Base-by-base conservation (phyloP, 2,797 vertebrate species). In the Sphenodon punctatus region DNA sequence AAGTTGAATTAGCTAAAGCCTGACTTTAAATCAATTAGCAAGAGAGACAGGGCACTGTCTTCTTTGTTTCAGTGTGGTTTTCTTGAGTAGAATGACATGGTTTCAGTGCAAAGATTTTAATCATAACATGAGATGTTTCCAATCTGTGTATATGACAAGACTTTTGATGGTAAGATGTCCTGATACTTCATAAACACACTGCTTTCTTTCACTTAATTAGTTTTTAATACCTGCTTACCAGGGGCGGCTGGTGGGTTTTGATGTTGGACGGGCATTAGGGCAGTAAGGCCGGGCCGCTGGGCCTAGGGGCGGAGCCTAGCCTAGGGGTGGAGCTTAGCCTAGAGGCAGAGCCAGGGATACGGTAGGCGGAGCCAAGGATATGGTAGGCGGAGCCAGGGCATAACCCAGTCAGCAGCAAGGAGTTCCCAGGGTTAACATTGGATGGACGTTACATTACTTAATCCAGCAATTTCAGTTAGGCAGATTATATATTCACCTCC, bases 1-100 rank as follows among this genome's bases (percentile, higher is more conserved):
- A n/a, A n/a, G n/a, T n/a, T n/a, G n/a, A n/a, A n/a, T n/a, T 85
- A 76, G 46, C 7, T 63, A 27, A 71, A 85, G 77, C n/a, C 23
- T 10, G 66, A 16, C 66, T 23, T 19, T 30, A 14, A 53, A n/a
- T 74, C 27, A 56, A 56, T 10, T 25, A 75, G 42, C 7, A 51
- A 82, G 27, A 39, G 45, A 51, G 15, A 6, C 1, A 4, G 32
- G 69, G 49, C 5, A 39, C 36, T 38, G 39, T 60, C 74, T 76
- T 51, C 23, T 45, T 74, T 59, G 80, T 46, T 76, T n/a, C 5
- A 30, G 19, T 70, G 43, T 41, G 17, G 7, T 51, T 82, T 84
- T 25, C 16, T 75, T 65, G 19, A 34, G 20, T 7, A 64, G 6
- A 4, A 6, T 15, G 30, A 67, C 46, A 58, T 36, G 55, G 58